Evolutionary conservation across 1,140 invertebrate genomes (phyloP).

Genomic region (Diabrotica undecimpunctata): DNA sequence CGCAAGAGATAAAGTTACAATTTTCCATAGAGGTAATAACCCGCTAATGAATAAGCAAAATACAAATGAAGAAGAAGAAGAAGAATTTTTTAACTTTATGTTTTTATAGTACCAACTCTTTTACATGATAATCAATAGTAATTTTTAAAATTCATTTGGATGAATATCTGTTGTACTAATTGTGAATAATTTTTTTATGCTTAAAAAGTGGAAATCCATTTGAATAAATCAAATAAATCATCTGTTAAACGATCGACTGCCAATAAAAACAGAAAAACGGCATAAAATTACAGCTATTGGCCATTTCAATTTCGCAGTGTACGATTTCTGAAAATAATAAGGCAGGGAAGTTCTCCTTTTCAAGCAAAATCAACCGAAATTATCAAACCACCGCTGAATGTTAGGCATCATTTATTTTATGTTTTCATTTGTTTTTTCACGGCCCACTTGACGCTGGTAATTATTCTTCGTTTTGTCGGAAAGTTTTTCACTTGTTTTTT

Average conservation of each 20-base stretch:
- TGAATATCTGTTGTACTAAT: too few relatives aligned
- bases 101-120: too few relatives aligned
- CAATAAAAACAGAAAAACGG: slow-evolving; percentile 42
- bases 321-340: slow-evolving; percentile 36
- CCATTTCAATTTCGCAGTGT: slow-evolving; percentile 39
- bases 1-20: too few relatives aligned
- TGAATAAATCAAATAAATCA: slow-evolving; percentile 19
- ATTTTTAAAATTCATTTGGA: too few relatives aligned
- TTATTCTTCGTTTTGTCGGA: slow-evolving; percentile 41
- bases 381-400: slow-evolving; percentile 42
- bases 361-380: slow-evolving; percentile 25
- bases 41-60: too few relatives aligned
- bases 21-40: too few relatives aligned
- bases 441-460: slow-evolving; percentile 42
- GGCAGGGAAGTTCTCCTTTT: slow-evolving; percentile 33
- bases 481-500: slow-evolving; percentile 25
- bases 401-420: slow-evolving; percentile 45
- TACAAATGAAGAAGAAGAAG: too few relatives aligned
- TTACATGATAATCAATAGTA: too few relatives aligned
- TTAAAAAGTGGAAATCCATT: neutral
- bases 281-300: slow-evolving; percentile 44
- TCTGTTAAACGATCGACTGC: slow-evolving; percentile 17
- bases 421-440: slow-evolving; percentile 45
- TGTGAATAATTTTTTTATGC: too few relatives aligned
- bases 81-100: too few relatives aligned